These are phyloP conservation scores for Pristionchus fissidentatus DNA, from an alignment of 2,888 invertebrate genomes.

Conservation along the genomic window DNA sequence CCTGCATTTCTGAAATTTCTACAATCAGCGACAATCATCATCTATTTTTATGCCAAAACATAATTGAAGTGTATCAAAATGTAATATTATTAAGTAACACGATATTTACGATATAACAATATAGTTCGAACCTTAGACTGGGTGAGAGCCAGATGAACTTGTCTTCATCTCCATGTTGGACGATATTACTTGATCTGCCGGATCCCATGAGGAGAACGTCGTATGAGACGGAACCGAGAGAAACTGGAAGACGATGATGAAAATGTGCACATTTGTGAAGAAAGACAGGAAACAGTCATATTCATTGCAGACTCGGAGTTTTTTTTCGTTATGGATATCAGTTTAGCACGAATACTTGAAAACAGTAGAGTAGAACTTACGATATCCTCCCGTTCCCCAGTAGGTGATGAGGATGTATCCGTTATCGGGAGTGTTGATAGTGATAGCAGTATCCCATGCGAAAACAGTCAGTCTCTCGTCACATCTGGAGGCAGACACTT, in stretches of 20 bases:
- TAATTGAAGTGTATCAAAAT: too few species aligned
- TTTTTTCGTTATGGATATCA: too few species aligned
- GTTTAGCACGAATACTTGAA: too few species aligned
- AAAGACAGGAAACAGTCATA: too few species aligned
- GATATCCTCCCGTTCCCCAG: not conserved
- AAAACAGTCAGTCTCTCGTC: slow-evolving; percentile 6
- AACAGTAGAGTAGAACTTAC: not conserved
- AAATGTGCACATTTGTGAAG: too few species aligned
- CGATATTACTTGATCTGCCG: not conserved
- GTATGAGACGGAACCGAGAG: slow-evolving; percentile 15
- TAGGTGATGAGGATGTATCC: not conserved
- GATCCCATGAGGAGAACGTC: not conserved
- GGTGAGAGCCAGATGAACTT: slow-evolving; percentile 26
- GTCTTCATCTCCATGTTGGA: not conserved
- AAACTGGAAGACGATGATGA: not conserved
- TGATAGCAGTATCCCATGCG: slow-evolving; percentile 18
- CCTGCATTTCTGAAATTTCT: too few species aligned
- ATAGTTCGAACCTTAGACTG: not conserved
- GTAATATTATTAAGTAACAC: too few species aligned
- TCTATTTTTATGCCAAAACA: too few species aligned
- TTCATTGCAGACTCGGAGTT: too few species aligned
- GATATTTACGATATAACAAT: too few species aligned
- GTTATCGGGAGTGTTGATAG: not conserved
- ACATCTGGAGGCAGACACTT: not conserved
- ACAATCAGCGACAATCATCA: too few species aligned